Evolutionary conservation across 2,888 invertebrate species (phyloP).

Genomic region (Petrophora chlorosata): DNA sequence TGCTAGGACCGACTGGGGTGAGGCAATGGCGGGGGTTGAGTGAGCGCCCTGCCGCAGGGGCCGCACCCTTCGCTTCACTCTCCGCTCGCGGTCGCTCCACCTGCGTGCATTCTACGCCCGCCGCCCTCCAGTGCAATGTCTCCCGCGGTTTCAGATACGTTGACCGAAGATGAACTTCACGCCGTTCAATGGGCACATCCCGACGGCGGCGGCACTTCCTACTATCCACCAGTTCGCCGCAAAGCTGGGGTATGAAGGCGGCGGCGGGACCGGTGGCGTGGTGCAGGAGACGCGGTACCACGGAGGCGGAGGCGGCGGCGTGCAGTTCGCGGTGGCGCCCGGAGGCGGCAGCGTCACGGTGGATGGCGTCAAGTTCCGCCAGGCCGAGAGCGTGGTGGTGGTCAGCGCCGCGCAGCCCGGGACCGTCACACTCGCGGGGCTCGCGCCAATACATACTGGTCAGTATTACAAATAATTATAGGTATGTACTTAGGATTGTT

Average conservation of each 20-base stretch:
- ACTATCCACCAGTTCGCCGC: conserved; percentile 93
- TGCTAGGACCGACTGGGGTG: conserved; percentile 77
- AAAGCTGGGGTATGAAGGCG: conserved; percentile 84
- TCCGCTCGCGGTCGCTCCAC: conserved; percentile 47
- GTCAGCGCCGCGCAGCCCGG: conserved; percentile 81
- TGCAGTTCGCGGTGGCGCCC: conserved; percentile 70
- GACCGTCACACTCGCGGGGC: conserved; percentile 64
- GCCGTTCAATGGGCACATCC: conserved; percentile 92
- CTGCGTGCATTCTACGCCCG: conserved; percentile 46
- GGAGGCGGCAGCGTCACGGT: conserved; percentile 51
- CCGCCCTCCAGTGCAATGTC: conserved; percentile 45
- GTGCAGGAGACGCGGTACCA: conserved; percentile 75
- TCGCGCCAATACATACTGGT: conserved; percentile 77
- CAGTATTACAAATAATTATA: conserved; percentile 29
- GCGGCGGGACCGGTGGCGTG: conserved; percentile 57
- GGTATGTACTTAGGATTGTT: no score
- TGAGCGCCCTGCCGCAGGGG: conserved; percentile 67
- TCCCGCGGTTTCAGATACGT: conserved; percentile 49
- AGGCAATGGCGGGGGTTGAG: conserved; percentile 83
- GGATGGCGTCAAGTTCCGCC: conserved; percentile 85
- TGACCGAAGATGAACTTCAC: conserved; percentile 90
- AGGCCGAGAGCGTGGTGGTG: conserved; percentile 79
- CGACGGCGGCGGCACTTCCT: conserved; percentile 89
- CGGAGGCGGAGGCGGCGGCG: conserved; percentile 49
- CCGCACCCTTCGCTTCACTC: conserved; percentile 67